These are phyloP conservation scores for Morinoia aosen DNA, from an alignment of 2,888 invertebrate species.

Conservation along the genomic window DNA sequence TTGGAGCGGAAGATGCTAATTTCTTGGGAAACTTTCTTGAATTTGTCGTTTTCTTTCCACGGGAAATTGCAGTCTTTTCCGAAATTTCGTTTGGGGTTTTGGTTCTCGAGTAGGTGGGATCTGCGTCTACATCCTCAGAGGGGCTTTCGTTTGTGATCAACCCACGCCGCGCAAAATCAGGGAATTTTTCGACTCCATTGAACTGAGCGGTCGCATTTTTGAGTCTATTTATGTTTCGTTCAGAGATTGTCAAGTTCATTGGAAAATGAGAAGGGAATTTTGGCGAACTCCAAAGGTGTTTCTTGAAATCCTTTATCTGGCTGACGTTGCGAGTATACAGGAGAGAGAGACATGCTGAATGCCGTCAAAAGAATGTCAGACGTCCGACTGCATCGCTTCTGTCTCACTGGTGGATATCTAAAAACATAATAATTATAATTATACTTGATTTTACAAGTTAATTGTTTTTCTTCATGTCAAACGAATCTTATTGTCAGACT, in stretches of 20 bases:
- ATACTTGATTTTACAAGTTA: too few species aligned
- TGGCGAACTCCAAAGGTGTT: not conserved
- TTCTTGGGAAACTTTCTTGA: not conserved
- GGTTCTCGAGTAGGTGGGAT: not conserved
- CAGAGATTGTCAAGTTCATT: constrained; percentile 12
- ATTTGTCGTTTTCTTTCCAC: not conserved
- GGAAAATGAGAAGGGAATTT: not conserved
- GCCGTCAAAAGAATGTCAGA: not conserved
- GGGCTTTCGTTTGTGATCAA: not conserved
- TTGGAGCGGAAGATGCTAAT: not conserved
- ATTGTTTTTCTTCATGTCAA: too few species aligned
- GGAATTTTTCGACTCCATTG: not conserved
- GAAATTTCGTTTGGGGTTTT: not conserved
- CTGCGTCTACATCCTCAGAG: not conserved
- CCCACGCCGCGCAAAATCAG: not conserved
- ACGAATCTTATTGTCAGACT: too few species aligned
- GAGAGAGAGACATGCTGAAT: not conserved
- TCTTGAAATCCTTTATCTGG: not conserved
- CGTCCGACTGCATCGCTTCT: not conserved
- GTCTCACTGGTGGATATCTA: not conserved
- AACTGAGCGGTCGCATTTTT: not conserved
- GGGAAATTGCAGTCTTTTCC: not conserved
- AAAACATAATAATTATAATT: not conserved
- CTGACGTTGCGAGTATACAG: not conserved
- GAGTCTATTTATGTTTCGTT: not conserved